Evolutionary conservation across 2,888 invertebrate genomes (phyloP).

Genomic region (Spisula solida): DNA sequence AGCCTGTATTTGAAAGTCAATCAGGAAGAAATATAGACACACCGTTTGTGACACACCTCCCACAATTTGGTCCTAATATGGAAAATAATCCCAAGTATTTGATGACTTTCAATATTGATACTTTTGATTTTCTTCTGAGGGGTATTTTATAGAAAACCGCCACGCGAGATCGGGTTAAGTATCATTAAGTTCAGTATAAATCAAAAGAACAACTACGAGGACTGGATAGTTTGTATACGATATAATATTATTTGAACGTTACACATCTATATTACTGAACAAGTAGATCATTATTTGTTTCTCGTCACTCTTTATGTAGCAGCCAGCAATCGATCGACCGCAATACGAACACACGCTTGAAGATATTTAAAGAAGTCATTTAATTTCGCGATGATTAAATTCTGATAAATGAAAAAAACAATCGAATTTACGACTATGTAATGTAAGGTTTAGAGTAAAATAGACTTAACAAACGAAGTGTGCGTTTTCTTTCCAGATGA

Average conservation of each 20-base stretch:
- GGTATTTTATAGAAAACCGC: neutral
- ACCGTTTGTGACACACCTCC: neutral
- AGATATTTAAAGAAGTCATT: neutral
- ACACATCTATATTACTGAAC: neutral
- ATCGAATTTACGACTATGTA: neutral
- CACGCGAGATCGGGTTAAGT: neutral
- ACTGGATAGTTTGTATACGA: neutral
- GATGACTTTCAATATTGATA: neutral
- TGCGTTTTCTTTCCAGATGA: neutral
- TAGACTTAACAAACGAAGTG: neutral
- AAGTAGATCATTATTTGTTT: neutral
- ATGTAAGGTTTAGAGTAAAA: neutral
- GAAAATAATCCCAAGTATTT: neutral
- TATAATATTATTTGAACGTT: neutral
- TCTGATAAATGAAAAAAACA: neutral
- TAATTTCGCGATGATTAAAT: neutral
- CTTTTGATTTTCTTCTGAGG: neutral
- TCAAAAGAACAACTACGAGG: neutral
- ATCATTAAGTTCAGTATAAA: slow-evolving; percentile 2
- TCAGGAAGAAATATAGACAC: neutral
- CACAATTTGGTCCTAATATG: neutral
- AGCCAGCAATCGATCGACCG: neutral
- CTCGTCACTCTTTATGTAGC: neutral
- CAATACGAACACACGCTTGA: neutral
- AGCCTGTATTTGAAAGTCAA: neutral